Conservation (phyloP, 2,113 vertebrate genomes). For the Azemiops feae region DNA sequence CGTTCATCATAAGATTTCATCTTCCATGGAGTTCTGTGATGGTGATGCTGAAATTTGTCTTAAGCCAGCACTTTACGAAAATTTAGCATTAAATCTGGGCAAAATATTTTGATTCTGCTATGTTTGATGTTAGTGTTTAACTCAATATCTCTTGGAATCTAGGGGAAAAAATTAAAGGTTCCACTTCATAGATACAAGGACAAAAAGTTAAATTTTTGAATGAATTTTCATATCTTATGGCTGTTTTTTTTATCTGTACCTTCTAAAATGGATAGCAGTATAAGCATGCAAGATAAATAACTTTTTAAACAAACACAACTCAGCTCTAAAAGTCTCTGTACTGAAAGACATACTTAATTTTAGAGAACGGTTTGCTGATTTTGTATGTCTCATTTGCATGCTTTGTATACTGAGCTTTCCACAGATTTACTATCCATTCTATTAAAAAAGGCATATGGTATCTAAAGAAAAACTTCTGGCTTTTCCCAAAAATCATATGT, state of each 20-base stretch:
- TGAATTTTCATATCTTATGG: slow-evolving; percentile 27
- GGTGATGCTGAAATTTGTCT: background rate
- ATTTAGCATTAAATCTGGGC: background rate
- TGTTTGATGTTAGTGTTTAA: background rate
- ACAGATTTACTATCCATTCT: background rate
- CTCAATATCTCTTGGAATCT: background rate
- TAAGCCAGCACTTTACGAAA: background rate
- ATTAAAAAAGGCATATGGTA: background rate
- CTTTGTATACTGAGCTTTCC: background rate
- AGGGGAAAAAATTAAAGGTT: background rate
- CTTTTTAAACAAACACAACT: background rate
- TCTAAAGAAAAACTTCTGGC: background rate
- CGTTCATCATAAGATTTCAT: background rate
- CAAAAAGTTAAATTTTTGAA: slow-evolving; percentile 50
- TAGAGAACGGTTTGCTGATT: background rate
- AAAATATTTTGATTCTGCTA: background rate
- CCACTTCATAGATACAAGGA: background rate
- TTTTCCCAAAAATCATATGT: background rate
- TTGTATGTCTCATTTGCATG: background rate
- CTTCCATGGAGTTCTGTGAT: background rate
- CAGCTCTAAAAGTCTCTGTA: background rate
- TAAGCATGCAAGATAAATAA: background rate
- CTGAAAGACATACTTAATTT: background rate
- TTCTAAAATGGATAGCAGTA: slow-evolving; percentile 38
- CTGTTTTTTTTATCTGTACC: slow-evolving; percentile 48